Base-by-base conservation (phyloP, 2,113 vertebrate species). In the Ceyx margarethae region DNA sequence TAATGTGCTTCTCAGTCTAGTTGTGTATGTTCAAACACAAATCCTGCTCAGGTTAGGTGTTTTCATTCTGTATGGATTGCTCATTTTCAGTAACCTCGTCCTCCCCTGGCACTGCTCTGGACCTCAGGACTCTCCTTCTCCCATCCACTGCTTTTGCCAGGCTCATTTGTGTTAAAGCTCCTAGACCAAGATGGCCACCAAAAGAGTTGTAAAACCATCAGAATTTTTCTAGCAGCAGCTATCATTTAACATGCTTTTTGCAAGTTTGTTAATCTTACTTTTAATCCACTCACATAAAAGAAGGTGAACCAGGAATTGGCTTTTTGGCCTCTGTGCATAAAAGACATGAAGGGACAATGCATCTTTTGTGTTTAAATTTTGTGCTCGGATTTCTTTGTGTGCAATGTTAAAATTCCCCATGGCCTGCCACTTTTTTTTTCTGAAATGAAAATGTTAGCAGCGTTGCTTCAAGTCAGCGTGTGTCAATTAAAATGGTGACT, bases 351-450 rank as follows among this genome's bases (percentile, higher is more conserved):
- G 79, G 71, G 37, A 95, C 91, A 96, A 65, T 95, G 64, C 10
- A 6, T 80, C 87, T 95, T 97, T 96, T 96, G 87, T 96, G 87
- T 95, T 97, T 90, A 95, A 96, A 97, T 96, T 96, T 97, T 95
- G 91, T 11, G 0, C 84, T 95, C 40, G 13, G 85, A 56, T 95
- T 96, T 97, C 93, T 97, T 97, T 97, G 87, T 97, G 53, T 91
- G 54, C 57, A 7, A 88, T 96, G 77, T 94, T 95, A 96, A 94
- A 96, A 93, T 95, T 84, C 82, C 54, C 87, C 22, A 1, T 79
- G 90, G 80, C 61, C 62, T 93, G 33, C 54, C 85, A 72, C 71
- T 20, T 95, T 92, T 93, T 87, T 87, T 79, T 31, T 85, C 69
- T 46, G 83, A 89, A 91, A 75, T 86, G 89, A 89, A 95, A 94